phyloP scores from a whole-genome alignment of 1,140 invertebrate genomes.

The Cydia pomonella region DNA sequence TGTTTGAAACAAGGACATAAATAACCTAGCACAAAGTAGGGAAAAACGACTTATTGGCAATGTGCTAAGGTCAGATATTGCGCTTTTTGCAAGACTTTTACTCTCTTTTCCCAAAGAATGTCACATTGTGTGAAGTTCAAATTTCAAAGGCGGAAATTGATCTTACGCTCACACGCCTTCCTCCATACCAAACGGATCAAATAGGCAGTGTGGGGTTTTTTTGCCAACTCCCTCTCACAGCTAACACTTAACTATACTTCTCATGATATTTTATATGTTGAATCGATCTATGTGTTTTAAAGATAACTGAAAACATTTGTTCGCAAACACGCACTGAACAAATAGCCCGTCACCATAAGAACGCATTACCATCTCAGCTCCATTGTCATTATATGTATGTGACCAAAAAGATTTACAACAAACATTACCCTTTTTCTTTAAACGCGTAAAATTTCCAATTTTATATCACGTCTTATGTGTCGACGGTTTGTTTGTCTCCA shows the following conservation, averaged over 20 bases:
- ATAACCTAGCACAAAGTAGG: not conserved
- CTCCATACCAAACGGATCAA: not conserved
- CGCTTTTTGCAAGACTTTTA: not conserved
- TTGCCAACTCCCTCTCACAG: not conserved
- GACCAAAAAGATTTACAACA: not conserved
- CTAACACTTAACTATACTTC: no score
- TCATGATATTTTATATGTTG: no score
- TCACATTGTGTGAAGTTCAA: conserved; percentile 2
- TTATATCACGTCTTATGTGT: not conserved
- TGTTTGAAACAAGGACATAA: not conserved
- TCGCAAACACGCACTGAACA: no score
- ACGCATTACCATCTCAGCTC: no score
- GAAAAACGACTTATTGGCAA: not conserved
- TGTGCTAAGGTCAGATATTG: not conserved
- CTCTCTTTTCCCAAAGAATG: not conserved
- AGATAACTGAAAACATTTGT: no score
- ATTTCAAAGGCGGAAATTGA: conserved; percentile 13
- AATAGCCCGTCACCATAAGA: no score
- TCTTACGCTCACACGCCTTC: not conserved
- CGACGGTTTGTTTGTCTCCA: conserved; percentile 30
- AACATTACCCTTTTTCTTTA: not conserved
- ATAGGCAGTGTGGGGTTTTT: not conserved
- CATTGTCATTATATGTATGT: no score
- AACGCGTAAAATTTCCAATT: not conserved
- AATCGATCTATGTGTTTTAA: not conserved